Base-by-base conservation (phyloP, 1,140 invertebrate genomes). In the Apis cerana region DNA sequence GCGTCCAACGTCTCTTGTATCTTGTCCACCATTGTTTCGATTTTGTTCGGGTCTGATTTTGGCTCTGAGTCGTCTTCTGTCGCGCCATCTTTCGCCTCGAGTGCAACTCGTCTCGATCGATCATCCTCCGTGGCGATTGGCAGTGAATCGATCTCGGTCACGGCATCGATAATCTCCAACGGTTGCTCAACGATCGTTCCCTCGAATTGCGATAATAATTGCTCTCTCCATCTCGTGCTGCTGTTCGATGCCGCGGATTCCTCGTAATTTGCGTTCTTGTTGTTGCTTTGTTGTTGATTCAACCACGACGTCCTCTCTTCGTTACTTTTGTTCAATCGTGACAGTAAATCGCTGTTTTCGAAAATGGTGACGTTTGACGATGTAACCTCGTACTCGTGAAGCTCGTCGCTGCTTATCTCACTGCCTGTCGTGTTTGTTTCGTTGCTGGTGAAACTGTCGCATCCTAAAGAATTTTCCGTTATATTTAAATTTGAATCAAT, bases 341-440 rank as follows among this genome's bases (percentile, higher is more conserved):
- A 65, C 7, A 83, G 13, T 19, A 86, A 33, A 48, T 86, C 56
- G 74, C 9, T 43, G 58, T 10, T 50, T 17, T 50, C 78, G 23
- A 61, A 50, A 9, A 50, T 19, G 33, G 76, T 75, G 0, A 54
- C 67, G 19, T 43, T 67, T 12, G 19, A 23, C 1, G 80, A 52
- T 2, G 87, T 85, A 7, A 90, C 85, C 52, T 91, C 89, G 80
- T 93, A 91, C 65, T 94, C 93, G 82, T 92, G 92, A 12, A 93
- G 84, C 65, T 94, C 92, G 76, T 93, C 92, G 75, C 91, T 93
- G 87, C 89, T 92, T 50, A 92, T 75, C 64, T 93, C 93, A 61
- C 90, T 93, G 1, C 89, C 90, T 0, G 91, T 90, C 0, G 91
- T 90, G 50, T 90, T 92, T 43, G 88, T 92, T 67, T 91, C 93